Evolutionary conservation across 2,797 vertebrate genomes (phyloP).

Genomic region (Microctenopoma steveboyesi): DNA sequence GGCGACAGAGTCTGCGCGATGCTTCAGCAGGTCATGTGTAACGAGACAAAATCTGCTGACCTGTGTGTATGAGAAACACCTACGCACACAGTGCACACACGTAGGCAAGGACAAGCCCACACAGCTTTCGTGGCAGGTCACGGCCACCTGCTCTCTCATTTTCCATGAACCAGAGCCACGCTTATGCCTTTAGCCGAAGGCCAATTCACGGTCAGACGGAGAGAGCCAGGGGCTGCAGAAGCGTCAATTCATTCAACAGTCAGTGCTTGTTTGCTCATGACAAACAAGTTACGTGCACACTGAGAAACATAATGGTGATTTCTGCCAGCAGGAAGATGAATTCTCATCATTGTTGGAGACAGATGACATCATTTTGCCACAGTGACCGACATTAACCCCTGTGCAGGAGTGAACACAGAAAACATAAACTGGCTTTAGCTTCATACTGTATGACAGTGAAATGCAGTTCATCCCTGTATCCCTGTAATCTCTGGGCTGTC

Average conservation of each 20-base stretch:
- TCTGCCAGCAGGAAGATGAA: too few relatives aligned
- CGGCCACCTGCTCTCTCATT: constrained; percentile 4
- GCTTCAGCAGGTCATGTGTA: constrained; percentile 39
- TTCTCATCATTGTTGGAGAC: too few relatives aligned
- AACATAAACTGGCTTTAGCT: neutral
- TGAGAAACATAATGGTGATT: too few relatives aligned
- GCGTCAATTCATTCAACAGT: too few relatives aligned
- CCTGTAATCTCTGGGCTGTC: constrained; percentile 46
- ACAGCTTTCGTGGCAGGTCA: constrained; percentile 26
- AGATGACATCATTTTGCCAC: too few relatives aligned
- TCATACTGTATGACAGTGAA: constrained; percentile 48
- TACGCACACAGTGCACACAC: constrained; percentile 1
- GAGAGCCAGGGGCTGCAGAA: too few relatives aligned
- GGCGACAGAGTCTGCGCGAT: constrained; percentile 54
- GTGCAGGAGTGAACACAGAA: too few relatives aligned
- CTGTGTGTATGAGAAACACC: constrained; percentile 9
- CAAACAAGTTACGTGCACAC: too few relatives aligned
- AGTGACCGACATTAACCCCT: too few relatives aligned
- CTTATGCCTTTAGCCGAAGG: constrained; percentile 23
- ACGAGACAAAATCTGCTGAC: constrained; percentile 30
- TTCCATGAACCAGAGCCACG: constrained; percentile 47
- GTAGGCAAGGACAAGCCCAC: neutral
- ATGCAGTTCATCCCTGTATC: constrained; percentile 36
- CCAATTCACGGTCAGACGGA: too few relatives aligned
- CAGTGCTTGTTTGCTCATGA: too few relatives aligned